Evolutionary conservation across 2,113 vertebrate genomes (phyloP).

Genomic region (Bungarus multicinctus): DNA sequence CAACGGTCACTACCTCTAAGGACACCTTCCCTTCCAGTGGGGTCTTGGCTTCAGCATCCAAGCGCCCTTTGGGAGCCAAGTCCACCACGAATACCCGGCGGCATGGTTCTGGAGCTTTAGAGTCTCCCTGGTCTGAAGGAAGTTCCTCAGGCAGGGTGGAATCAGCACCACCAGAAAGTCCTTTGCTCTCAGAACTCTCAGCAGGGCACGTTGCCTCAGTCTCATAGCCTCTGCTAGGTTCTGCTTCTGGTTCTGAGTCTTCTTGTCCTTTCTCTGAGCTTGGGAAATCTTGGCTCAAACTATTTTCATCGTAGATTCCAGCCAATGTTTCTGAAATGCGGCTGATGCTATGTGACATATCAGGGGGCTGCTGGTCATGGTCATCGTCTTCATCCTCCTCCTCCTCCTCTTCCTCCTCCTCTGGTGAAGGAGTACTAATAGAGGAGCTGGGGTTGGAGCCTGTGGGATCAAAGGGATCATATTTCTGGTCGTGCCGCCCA

Average conservation of each 20-base stretch:
- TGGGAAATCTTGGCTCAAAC: slow-evolving; percentile 69
- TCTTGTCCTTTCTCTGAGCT: slow-evolving; percentile 52
- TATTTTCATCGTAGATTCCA: slow-evolving; percentile 74
- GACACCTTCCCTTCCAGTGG: slow-evolving; percentile 66
- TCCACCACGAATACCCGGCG: slow-evolving; percentile 66
- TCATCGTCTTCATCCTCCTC: slow-evolving; percentile 54
- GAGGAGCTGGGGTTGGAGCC: slow-evolving; percentile 79
- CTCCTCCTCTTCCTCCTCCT: slow-evolving; percentile 32
- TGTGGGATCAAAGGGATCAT: slow-evolving; percentile 91
- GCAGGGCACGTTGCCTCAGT: slow-evolving; percentile 15
- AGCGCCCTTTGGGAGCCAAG: slow-evolving; percentile 9
- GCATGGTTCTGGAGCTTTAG: slow-evolving; percentile 33
- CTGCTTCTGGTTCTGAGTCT: background rate
- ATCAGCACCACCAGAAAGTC: slow-evolving; percentile 44
- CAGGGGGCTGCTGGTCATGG: slow-evolving; percentile 2
- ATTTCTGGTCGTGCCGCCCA: slow-evolving; percentile 80
- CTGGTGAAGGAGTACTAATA: slow-evolving; percentile 61
- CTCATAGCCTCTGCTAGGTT: background rate
- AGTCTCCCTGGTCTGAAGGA: slow-evolving; percentile 46
- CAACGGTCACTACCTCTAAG: slow-evolving; percentile 61
- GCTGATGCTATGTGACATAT: slow-evolving; percentile 67
- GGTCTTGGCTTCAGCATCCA: slow-evolving; percentile 48
- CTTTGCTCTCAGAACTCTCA: slow-evolving; percentile 9
- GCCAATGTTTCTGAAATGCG: slow-evolving; percentile 71
- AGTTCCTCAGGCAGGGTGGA: slow-evolving; percentile 50